Percentiles rank a stretch among this genome's conserved stretches.
Conservation (phyloP, 2,888 invertebrate species). For the Cryptophagus acutangulus region DNA sequence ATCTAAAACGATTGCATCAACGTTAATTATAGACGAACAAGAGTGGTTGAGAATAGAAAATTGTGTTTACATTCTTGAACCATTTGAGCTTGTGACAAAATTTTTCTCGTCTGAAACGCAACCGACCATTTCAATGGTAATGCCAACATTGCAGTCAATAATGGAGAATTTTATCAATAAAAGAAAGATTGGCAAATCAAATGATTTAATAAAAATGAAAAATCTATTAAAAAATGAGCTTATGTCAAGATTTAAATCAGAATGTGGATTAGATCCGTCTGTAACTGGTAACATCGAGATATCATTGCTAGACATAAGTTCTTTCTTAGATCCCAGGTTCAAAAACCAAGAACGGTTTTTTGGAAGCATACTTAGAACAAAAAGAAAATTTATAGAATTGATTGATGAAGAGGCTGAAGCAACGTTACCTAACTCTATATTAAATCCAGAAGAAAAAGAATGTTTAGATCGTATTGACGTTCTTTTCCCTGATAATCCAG, state of each 20-base stretch:
- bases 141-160: constrained; percentile 9
- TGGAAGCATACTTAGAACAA: constrained; percentile 13
- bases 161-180: constrained; percentile 10
- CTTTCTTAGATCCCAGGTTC: constrained; percentile 18
- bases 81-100: constrained; percentile 12
- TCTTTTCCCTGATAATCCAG: no score
- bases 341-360: constrained; percentile 17
- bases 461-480: no score
- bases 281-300: constrained; percentile 11
- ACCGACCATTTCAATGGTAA: constrained; percentile 13
- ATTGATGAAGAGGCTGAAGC: constrained; percentile 5
- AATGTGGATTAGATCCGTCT: no score
- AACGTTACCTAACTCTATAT: neutral
- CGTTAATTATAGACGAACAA: constrained; percentile 12
- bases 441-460: constrained; percentile 14
- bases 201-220: constrained; percentile 9
- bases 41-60: constrained; percentile 13
- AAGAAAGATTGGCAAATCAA: no score
- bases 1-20: constrained; percentile 10
- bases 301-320: constrained; percentile 11
- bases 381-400: constrained; percentile 11
- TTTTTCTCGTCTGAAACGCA: constrained; percentile 9
- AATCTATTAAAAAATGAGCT: constrained; percentile 10
- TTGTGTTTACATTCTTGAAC: constrained; percentile 9
- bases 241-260: constrained; percentile 11